phyloP scores from a whole-genome alignment of 2,888 invertebrate genomes.

The Tinea semifulvella region DNA sequence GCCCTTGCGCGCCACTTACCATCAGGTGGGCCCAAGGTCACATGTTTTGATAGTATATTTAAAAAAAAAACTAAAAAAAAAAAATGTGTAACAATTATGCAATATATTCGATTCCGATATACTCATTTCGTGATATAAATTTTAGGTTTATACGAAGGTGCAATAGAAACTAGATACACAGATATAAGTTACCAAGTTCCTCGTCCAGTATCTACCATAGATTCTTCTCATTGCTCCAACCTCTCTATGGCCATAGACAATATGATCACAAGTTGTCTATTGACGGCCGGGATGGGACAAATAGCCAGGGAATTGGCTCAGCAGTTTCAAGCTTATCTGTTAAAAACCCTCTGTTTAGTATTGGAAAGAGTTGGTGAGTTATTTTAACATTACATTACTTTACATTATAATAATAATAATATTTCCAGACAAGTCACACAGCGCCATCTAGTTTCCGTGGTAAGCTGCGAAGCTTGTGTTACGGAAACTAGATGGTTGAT shows the following conservation, averaged over 20 bases:
- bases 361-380: constrained; percentile 74
- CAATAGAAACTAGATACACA: constrained; percentile 46
- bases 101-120: no score
- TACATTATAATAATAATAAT: no score
- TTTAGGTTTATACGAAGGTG: constrained; percentile 51
- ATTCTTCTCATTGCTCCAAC: constrained; percentile 28
- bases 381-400: background rate
- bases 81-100: no score
- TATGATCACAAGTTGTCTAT: constrained; percentile 71
- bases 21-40: no score
- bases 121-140: no score
- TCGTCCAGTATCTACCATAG: constrained; percentile 18
- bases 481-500: no score
- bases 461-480: no score
- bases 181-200: constrained; percentile 38
- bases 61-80: no score
- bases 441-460: no score
- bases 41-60: no score
- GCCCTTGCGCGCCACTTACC: no score
- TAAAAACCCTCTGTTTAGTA: constrained; percentile 73
- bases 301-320: constrained; percentile 62
- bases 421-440: no score
- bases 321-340: constrained; percentile 67
- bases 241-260: constrained; percentile 67
- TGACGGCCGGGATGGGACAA: constrained; percentile 75